Conservation (phyloP, 2,888 invertebrate species). For the Pristionchus fissidentatus region DNA sequence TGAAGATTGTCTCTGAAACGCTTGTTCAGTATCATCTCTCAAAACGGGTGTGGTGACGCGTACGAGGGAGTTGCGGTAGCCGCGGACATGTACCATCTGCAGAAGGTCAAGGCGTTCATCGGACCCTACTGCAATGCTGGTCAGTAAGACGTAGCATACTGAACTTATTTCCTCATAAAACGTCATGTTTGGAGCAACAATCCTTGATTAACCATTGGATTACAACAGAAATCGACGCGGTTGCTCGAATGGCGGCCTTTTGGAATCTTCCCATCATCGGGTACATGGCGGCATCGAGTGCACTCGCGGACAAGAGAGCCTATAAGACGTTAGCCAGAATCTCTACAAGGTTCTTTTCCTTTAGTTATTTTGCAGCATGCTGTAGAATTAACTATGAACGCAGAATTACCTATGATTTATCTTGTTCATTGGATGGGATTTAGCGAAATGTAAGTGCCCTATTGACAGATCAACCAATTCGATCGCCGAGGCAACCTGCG, state of each 20-base stretch:
- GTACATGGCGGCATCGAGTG: conserved; percentile 39
- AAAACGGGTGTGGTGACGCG: conserved; percentile 63
- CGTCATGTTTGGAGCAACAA: too few species aligned
- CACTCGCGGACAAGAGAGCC: conserved; percentile 19
- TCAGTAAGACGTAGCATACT: neutral
- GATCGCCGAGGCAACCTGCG: conserved; percentile 69
- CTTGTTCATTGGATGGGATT: neutral
- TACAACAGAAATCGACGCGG: conserved; percentile 38
- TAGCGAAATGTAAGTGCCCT: too few species aligned
- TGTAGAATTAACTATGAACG: too few species aligned
- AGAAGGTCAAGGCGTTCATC: conserved; percentile 65
- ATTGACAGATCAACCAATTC: conserved; percentile 71
- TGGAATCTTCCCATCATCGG: conserved; percentile 47
- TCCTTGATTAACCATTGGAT: neutral
- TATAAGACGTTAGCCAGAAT: conserved; percentile 27
- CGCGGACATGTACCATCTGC: conserved; percentile 66
- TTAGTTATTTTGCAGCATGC: too few species aligned
- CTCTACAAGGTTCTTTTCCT: conserved; percentile 1
- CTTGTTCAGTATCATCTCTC: conserved; percentile 57
- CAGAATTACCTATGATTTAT: too few species aligned
- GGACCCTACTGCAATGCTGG: conserved; percentile 66
- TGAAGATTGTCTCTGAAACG: too few species aligned
- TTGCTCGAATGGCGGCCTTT: conserved; percentile 44
- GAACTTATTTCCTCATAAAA: too few species aligned
- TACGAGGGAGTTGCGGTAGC: conserved; percentile 65